Percentiles rank a stretch among this genome's conserved stretches.
These are phyloP conservation scores for Melopsittacus undulatus DNA, from an alignment of 2,797 vertebrate species.

Conservation along the genomic window DNA sequence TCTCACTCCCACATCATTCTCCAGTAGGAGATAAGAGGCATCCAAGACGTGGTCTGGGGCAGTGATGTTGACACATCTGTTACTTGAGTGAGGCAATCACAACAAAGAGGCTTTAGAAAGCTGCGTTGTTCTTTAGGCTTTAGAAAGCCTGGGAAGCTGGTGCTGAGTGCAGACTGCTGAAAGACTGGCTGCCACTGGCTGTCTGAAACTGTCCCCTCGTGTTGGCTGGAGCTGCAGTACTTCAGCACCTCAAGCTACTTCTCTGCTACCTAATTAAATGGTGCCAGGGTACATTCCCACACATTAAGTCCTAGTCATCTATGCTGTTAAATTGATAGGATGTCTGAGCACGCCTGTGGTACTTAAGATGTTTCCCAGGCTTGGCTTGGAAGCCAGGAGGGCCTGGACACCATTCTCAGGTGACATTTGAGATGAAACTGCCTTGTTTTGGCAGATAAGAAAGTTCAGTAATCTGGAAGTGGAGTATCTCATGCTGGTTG, in stretches of 20 bases:
- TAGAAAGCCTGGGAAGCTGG: background rate
- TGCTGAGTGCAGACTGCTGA: background rate
- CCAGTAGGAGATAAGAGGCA: background rate
- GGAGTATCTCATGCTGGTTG: background rate
- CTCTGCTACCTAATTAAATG: background rate
- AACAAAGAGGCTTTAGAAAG: background rate
- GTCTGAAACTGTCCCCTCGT: background rate
- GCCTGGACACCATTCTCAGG: background rate
- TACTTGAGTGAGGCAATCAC: background rate
- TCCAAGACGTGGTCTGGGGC: background rate
- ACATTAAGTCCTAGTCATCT: background rate
- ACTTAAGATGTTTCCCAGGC: constrained; percentile 34
- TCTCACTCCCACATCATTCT: background rate
- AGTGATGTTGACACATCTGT: background rate
- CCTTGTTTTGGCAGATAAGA: background rate
- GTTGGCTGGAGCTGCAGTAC: background rate
- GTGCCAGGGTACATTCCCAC: constrained; percentile 24
- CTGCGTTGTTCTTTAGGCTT: background rate
- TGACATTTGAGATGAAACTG: background rate
- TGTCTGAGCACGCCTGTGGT: background rate
- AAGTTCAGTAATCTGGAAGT: background rate
- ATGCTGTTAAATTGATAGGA: background rate
- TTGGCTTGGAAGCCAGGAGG: background rate
- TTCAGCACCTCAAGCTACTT: constrained; percentile 9
- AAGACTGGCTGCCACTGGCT: background rate